Base-by-base conservation (phyloP, 2,888 invertebrate species). In the Sturmia bella region DNA sequence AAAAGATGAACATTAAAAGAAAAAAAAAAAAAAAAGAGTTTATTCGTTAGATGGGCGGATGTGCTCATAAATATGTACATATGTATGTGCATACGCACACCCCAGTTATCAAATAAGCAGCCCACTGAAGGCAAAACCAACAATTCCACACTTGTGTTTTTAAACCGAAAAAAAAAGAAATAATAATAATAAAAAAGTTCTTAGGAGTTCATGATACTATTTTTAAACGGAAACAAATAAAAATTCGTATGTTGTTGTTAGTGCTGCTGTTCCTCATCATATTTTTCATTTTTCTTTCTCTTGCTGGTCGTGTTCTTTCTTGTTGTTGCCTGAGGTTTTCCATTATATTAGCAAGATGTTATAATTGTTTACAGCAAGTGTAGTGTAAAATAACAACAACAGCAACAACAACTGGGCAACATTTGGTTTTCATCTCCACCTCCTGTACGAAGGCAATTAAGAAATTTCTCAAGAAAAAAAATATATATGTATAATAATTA, bases 171-270 rank as follows among this genome's bases (percentile, higher is more conserved):
- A 5, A 4, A 27, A 48, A 32, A 39, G 52, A 15, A 45, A 48
- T 7, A 7, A 32, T 7, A 32, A 7, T 32, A 32, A 32, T 32
- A 32, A 32, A 32, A 73, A 79, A 54, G 68, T 70, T 80, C 68
- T 73, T 54, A 48, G 56, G 61, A 81, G 81, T 81, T 81, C 81
- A 81, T 72, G 68, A 57, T 73, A 63, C 81, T 81, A 81, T 81
- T 81, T 81, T 81, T 81, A 81, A 81, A 76, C 61, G 81, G 76
- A 81, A 81, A 81, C 77, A 80, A 80, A 80, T 72, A 72, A 80
- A 75, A 76, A 66, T 70, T 70, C 72, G 61, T 56, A 68, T 73
- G 50, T 54, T 52, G 27, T 61, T 61, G 41, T 32, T 61, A 41
- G 19, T 73, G 50, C 45, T 75, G 57, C 68, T 59, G 68, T 43